Percentiles rank a stretch among this genome's conserved stretches.
These are phyloP conservation scores for Clarias gariepinus DNA, from an alignment of 2,113 vertebrate genomes.

Conservation along the genomic window DNA sequence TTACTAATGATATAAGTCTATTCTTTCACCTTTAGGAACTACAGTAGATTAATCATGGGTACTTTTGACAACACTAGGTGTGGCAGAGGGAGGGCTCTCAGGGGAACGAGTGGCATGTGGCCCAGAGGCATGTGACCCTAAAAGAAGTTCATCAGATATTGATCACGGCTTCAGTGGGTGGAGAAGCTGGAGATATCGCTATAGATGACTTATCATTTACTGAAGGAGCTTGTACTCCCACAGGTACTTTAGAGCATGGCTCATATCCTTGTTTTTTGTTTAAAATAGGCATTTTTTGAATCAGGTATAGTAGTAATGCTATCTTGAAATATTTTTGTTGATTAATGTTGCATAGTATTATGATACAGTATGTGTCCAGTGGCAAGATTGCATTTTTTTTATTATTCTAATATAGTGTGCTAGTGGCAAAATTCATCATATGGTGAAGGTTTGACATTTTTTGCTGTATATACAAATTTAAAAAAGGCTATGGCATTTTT, in stretches of 20 bases:
- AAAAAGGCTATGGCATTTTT: background rate
- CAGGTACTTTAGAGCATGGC: slow-evolving; percentile 60
- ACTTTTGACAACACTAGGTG: slow-evolving; percentile 59
- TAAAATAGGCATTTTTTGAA: background rate
- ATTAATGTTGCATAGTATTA: background rate
- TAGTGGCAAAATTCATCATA: background rate
- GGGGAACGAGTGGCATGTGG: slow-evolving; percentile 66
- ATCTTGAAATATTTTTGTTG: background rate
- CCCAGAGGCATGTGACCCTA: slow-evolving; percentile 64
- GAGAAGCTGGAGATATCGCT: slow-evolving; percentile 70
- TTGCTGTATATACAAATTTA: background rate
- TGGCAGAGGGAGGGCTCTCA: slow-evolving; percentile 71
- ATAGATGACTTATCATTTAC: slow-evolving; percentile 68
- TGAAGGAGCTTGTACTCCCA: slow-evolving; percentile 61
- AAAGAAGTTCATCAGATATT: slow-evolving; percentile 67
- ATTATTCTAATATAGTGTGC: no score
- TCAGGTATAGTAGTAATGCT: background rate
- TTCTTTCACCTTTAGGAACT: background rate
- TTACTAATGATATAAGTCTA: background rate
- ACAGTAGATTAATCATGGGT: background rate
- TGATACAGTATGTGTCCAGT: background rate
- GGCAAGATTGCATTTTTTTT: background rate
- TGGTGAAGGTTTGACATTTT: background rate
- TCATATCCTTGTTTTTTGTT: slow-evolving; percentile 23
- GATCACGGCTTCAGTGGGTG: slow-evolving; percentile 70